Evolutionary conservation across 2,113 vertebrate species (phyloP).

Genomic region (Ptychochromis oligacanthus): DNA sequence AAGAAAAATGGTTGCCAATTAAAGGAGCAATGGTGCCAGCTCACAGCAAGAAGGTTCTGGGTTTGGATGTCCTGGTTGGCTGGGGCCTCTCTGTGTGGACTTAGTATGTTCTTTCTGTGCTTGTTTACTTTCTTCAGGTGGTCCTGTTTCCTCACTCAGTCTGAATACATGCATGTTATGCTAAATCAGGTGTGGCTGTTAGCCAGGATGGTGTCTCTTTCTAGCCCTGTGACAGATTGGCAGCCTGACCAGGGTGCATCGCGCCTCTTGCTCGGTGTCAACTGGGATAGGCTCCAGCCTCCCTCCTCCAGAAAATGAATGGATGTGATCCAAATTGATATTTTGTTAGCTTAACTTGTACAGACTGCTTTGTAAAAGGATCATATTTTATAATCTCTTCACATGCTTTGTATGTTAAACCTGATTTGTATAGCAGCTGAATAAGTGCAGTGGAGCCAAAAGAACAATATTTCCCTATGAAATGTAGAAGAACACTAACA

Average conservation of each 20-base stretch:
- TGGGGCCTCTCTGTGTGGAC: not conserved
- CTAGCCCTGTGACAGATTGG: not conserved
- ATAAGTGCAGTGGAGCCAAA: not conserved
- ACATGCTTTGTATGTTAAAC: not conserved
- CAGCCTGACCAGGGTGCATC: not conserved
- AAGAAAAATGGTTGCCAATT: rapidly evolving
- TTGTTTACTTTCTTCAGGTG: not conserved
- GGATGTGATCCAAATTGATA: not conserved
- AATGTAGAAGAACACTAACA: not conserved
- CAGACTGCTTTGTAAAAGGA: not conserved
- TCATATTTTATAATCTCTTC: not conserved
- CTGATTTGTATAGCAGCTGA: not conserved
- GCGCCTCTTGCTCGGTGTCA: not conserved
- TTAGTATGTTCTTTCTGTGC: not conserved
- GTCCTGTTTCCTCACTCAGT: no score
- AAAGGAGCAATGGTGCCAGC: not conserved
- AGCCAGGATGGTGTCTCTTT: not conserved
- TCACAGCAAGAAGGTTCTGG: not conserved
- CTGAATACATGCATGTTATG: not conserved
- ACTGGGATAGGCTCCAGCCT: not conserved
- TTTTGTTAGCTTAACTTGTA: not conserved
- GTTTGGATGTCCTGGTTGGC: not conserved
- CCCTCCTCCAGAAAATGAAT: not conserved
- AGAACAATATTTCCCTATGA: not conserved
- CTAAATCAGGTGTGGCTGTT: not conserved